Evolutionary conservation across 2,797 vertebrate genomes (phyloP).

Genomic region (Eulemur mongoz): DNA sequence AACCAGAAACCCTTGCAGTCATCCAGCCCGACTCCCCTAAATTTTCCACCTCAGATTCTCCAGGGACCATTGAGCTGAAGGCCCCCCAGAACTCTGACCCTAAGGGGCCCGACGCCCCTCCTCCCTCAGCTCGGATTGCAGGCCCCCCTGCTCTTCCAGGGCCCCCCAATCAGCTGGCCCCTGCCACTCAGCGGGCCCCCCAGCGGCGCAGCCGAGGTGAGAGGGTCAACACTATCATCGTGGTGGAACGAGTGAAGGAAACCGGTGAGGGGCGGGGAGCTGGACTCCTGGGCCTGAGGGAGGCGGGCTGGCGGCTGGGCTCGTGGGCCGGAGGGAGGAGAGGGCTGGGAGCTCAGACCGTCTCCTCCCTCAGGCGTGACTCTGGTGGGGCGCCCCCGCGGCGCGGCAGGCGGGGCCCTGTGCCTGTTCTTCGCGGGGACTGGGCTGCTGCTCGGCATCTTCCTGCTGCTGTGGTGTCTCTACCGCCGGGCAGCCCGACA

Average conservation of each 20-base stretch:
- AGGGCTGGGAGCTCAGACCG: not conserved
- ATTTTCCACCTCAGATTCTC: not conserved
- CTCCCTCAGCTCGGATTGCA: not conserved
- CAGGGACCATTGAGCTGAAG: not conserved
- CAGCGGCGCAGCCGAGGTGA: slow-evolving; percentile 53
- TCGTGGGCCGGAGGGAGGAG: not conserved
- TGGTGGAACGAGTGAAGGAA: slow-evolving; percentile 75
- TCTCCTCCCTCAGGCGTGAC: slow-evolving; percentile 77
- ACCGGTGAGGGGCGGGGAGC: slow-evolving; percentile 58
- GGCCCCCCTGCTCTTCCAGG: not conserved
- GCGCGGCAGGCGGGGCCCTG: slow-evolving; percentile 57
- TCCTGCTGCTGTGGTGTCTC: slow-evolving; percentile 81
- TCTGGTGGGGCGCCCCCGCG: slow-evolving; percentile 86
- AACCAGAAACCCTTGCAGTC: not conserved
- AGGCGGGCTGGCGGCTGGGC: not conserved
- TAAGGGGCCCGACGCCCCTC: not conserved
- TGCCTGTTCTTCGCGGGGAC: slow-evolving; percentile 80
- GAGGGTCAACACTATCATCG: slow-evolving; percentile 71
- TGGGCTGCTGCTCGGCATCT: slow-evolving; percentile 75
- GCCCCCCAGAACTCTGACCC: not conserved
- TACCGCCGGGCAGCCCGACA: slow-evolving; percentile 77
- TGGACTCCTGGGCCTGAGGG: not conserved
- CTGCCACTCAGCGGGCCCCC: not conserved
- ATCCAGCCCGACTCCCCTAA: not conserved
- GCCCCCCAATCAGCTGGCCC: not conserved